Conservation (phyloP, 2,888 invertebrate genomes). For the Anaspis maculata region DNA sequence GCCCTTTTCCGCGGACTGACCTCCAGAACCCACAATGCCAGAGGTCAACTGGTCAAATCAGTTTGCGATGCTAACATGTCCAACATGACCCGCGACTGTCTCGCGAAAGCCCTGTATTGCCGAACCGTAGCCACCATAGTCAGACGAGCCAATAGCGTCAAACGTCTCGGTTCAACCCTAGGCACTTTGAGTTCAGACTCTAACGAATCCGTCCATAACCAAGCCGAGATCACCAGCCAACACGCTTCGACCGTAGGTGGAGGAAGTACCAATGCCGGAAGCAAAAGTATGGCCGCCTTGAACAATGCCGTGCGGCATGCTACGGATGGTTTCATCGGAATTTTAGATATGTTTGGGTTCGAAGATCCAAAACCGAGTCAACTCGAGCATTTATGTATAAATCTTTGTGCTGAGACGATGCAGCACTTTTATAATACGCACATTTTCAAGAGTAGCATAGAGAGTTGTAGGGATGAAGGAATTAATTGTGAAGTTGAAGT, state of each 20-base stretch:
- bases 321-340: conserved; percentile 91
- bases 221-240: conserved; percentile 75
- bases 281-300: conserved; percentile 84
- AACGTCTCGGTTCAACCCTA: conserved; percentile 73
- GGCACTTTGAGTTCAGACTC: conserved; percentile 83
- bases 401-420: conserved; percentile 94
- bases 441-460: conserved; percentile 89
- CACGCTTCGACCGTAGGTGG: conserved; percentile 75
- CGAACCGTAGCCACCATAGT: conserved; percentile 92
- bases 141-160: conserved; percentile 83
- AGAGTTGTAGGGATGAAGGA: conserved; percentile 89
- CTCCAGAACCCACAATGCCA: conserved; percentile 68
- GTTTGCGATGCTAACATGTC: conserved; percentile 80
- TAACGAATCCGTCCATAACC: conserved; percentile 85
- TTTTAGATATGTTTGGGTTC: conserved; percentile 95
- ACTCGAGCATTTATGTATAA: conserved; percentile 89
- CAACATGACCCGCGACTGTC: conserved; percentile 78
- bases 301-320: conserved; percentile 90
- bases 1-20: conserved; percentile 76
- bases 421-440: conserved; percentile 97
- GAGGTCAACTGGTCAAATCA: conserved; percentile 72
- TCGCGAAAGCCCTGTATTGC: conserved; percentile 88
- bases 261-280: conserved; percentile 65
- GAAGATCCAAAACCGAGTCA: conserved; percentile 87
- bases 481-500: conserved; percentile 84